These are phyloP conservation scores for Scolanthus callimorphus DNA, from an alignment of 92 coral and sea anemone genomes.

Conservation along the genomic window DNA sequence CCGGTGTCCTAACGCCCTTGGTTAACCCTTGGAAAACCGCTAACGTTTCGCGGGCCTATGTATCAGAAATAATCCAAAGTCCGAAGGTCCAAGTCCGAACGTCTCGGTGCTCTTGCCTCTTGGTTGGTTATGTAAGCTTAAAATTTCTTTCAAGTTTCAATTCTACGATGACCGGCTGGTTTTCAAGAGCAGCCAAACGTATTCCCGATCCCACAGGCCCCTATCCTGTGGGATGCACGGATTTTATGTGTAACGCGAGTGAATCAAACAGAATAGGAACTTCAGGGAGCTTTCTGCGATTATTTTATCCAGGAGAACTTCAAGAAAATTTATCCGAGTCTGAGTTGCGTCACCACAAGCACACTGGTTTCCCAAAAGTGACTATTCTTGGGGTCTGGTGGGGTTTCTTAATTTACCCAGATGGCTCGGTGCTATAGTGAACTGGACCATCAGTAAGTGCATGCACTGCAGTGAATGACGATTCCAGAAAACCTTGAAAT, in stretches of 20 bases:
- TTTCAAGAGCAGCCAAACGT: slow-evolving; percentile 40
- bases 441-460: slow-evolving; percentile 72
- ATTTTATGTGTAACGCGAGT: slow-evolving; percentile 67
- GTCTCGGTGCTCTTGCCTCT: too few relatives aligned
- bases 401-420: slow-evolving; percentile 63
- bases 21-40: too few relatives aligned
- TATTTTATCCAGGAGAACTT: slow-evolving; percentile 68
- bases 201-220: slow-evolving; percentile 67
- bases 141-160: too few relatives aligned
- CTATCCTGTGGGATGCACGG: slow-evolving; percentile 78
- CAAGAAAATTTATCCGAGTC: slow-evolving; percentile 7
- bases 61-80: too few relatives aligned
- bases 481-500: too few relatives aligned
- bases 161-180: slow-evolving; percentile 52
- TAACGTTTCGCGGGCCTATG: too few relatives aligned
- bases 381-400: slow-evolving; percentile 69
- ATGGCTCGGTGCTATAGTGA: slow-evolving; percentile 64
- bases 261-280: background rate
- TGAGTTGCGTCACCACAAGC: slow-evolving; percentile 10
- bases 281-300: slow-evolving; percentile 71
- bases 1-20: too few relatives aligned
- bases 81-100: too few relatives aligned
- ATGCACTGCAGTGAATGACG: too few relatives aligned
- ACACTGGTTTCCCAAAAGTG: slow-evolving; percentile 74
- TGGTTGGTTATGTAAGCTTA: too few relatives aligned